These are phyloP conservation scores for Epinotia brunnichana DNA, from an alignment of 2,888 invertebrate genomes.

Conservation along the genomic window DNA sequence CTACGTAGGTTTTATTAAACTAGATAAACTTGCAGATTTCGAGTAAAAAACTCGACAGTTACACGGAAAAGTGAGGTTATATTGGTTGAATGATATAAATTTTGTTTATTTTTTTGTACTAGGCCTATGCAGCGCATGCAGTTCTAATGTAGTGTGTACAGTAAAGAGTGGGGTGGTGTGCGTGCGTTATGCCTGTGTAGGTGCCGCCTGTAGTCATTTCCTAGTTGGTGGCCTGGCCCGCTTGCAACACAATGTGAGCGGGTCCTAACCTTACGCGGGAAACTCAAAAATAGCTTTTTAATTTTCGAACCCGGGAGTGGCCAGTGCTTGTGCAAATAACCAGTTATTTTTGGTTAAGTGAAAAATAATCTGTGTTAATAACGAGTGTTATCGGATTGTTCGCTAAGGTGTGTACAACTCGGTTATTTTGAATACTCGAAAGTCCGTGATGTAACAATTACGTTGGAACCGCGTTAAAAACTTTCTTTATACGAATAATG, in stretches of 20 bases:
- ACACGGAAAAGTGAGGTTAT: background rate
- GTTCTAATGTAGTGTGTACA: constrained; percentile 56
- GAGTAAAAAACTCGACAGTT: constrained; percentile 8
- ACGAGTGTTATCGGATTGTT: constrained; percentile 43
- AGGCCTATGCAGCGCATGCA: constrained; percentile 58
- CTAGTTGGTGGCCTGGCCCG: constrained; percentile 81
- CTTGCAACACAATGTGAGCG: constrained; percentile 80
- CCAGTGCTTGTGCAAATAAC: constrained; percentile 50
- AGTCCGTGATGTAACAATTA: constrained; percentile 54
- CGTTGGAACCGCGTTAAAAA: constrained; percentile 42
- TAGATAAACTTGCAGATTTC: background rate
- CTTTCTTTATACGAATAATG: constrained; percentile 52
- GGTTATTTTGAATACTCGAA: constrained; percentile 44
- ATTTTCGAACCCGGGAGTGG: constrained; percentile 46
- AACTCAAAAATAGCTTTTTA: constrained; percentile 58
- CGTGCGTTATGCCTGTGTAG: constrained; percentile 62
- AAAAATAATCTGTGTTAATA: constrained; percentile 38
- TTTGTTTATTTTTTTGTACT: constrained; percentile 33
- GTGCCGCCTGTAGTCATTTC: constrained; percentile 73
- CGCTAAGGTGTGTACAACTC: constrained; percentile 47
- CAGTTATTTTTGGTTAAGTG: constrained; percentile 48
- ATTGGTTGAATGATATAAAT: background rate
- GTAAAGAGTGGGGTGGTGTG: constrained; percentile 54
- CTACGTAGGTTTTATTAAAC: constrained; percentile 52
- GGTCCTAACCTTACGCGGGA: constrained; percentile 78